Conservation (phyloP, 2,113 vertebrate genomes). For the Narcine bancroftii region DNA sequence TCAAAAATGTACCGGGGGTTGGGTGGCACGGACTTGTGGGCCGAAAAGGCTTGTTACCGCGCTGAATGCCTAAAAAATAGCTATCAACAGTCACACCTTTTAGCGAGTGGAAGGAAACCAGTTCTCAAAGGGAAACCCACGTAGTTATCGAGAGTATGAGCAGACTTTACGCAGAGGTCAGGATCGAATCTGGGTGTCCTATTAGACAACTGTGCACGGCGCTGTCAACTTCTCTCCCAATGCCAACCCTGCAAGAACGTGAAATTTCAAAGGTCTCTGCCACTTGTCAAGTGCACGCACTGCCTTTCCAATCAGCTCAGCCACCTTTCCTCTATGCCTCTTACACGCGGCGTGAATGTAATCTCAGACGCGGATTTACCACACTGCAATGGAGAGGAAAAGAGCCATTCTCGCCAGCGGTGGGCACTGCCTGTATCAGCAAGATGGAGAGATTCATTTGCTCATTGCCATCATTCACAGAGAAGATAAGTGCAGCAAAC, state of each 20-base stretch:
- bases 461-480: neutral
- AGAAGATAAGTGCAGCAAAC: neutral
- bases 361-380: neutral
- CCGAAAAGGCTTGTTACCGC: no score
- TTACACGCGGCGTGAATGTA: neutral
- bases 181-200: no score
- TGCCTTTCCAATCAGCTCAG: neutral
- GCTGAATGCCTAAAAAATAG: no score
- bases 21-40: no score
- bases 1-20: no score
- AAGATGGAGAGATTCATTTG: neutral
- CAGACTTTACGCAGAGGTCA: no score
- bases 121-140: no score
- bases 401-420: neutral
- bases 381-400: neutral
- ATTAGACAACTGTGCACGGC: no score
- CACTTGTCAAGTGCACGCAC: neutral
- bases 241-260: neutral
- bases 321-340: neutral
- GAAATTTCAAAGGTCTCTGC: neutral
- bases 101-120: no score
- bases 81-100: no score
- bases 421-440: neutral
- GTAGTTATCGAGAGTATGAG: no score
- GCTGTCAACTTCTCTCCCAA: neutral